Base-by-base conservation (phyloP, 2,888 invertebrate genomes). In the Agrochola litura region DNA sequence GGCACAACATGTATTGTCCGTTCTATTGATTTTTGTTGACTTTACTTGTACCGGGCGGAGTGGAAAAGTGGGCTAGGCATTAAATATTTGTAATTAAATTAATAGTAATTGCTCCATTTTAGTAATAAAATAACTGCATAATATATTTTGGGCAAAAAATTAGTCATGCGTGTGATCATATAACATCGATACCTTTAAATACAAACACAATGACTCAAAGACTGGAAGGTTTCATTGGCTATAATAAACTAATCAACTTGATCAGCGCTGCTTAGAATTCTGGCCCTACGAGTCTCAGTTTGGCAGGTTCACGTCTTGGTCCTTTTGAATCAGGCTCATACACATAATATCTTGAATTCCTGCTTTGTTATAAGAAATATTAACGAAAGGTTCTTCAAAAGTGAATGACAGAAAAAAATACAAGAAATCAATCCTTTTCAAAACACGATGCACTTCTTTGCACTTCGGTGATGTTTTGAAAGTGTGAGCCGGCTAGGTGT, bases 11-110 rank as follows among this genome's bases (percentile, higher is more conserved):
- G 85, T 82, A 82, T 78, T 74, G 84, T 86, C 52, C 81, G 81
- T 78, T 73, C 83, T 89, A 89, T 88, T 85, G 88, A 88, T 86
- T 88, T 86, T 69, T 79, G 61, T 83, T 64, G 60, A 77, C 73
- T 72, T 14, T 85, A 73, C 52, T 73, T 71, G 67, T 73, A 71
- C 6, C 37, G 16, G 56, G 10, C 25, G 30, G 16, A 66, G 41
- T 54, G 52, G 41, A 63, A 43, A 54, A 68, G 49, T 60, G 5
- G n/a, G n/a, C 19, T 43, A 12, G 52, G 16, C 58, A 58, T 43
- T 25, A 14, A 52, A 61, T 61, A 41, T 54, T 61, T 37, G 2
- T 61, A 67, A 78, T 78, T 54, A 67, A 67, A 6, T 67, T 25
- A 77, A 46, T 46, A 52, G 52, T 25, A 54, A 30, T 30, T 22